Base-by-base conservation (phyloP, 1,140 invertebrate genomes). In the Pachyrhynchus sulphureomaculatus region DNA sequence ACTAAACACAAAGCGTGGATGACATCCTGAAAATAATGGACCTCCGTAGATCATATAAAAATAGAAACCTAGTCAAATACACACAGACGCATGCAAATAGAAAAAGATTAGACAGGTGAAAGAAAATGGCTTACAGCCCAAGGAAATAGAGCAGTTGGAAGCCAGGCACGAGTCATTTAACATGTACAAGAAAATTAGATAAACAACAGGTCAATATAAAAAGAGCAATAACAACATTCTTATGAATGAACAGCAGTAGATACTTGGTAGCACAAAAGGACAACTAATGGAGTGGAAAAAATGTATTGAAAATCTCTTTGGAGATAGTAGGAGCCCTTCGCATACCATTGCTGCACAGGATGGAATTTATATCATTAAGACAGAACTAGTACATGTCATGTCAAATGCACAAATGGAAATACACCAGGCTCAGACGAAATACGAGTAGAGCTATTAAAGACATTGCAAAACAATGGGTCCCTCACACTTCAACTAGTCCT, bases 91-190 rank as follows among this genome's bases (percentile, higher is more conserved):
- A 39, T 18, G 13, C 13, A 39, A 15, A 13, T 4, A 10, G 36
- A 18, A 13, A 15, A 39, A 39, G 36, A 39, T 39, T 39, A 39
- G 10, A 39, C 3, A 39, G 10, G 36, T 3, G 36, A 39, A 39
- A 10, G 10, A 39, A 10, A 39, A 10, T 39, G 13, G 36, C 5
- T 39, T 3, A 39, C 36, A 39, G 13, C 10, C 3, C 36, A 39
- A 39, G 3, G 36, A 39, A 39, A 39, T 39, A 39, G 36, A 39
- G 36, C 36, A 39, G 18, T 39, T 39, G 10, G 36, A 39, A 39
- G 36, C 36, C 36, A 39, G 10, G 10, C 36, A 39, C 18, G 36
- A 39, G 3, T 10, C 36, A 4, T 39, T 39, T 39, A 39, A 39
- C 10, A 39, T 39, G 36, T 39, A 39, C 36, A 39, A 39, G 36